A percentile compares a stretch with the other conserved stretches of the same genome.
Conservation (phyloP, 2,797 vertebrate species). For the Ibycter americanus region DNA sequence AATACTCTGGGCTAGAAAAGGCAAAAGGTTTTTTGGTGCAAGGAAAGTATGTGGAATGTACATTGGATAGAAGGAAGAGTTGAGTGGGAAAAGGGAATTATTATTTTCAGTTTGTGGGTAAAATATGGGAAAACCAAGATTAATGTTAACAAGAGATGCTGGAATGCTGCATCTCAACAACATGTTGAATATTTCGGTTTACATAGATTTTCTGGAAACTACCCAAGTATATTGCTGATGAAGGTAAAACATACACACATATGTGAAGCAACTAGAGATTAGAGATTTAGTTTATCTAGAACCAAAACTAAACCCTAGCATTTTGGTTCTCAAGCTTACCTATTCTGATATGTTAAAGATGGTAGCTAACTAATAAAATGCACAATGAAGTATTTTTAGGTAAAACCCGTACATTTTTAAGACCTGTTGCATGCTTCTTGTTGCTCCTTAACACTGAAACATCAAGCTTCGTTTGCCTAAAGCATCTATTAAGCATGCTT, state of each 20-base stretch:
- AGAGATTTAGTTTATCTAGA: not conserved
- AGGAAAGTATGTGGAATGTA: not conserved
- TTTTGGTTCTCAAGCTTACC: not conserved
- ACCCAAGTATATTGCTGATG: not conserved
- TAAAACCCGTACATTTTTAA: not conserved
- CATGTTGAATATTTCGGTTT: not conserved
- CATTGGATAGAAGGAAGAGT: not conserved
- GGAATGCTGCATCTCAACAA: not conserved
- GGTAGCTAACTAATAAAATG: not conserved
- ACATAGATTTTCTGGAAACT: not conserved
- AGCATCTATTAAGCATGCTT: not conserved
- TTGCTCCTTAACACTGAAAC: not conserved
- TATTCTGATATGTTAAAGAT: not conserved
- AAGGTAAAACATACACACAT: not conserved
- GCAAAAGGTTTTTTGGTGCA: not conserved
- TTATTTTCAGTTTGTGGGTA: not conserved
- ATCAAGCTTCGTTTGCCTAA: not conserved
- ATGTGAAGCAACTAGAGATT: not conserved
- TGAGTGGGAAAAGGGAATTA: not conserved
- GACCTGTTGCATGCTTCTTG: not conserved
- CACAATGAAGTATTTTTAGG: not conserved
- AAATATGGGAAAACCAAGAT: not conserved
- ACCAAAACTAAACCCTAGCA: not conserved
- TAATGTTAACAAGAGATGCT: not conserved
- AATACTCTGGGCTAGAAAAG: not conserved